These are phyloP conservation scores for Drosophila lacicola DNA, from an alignment of 2,888 invertebrate genomes.

Conservation along the genomic window DNA sequence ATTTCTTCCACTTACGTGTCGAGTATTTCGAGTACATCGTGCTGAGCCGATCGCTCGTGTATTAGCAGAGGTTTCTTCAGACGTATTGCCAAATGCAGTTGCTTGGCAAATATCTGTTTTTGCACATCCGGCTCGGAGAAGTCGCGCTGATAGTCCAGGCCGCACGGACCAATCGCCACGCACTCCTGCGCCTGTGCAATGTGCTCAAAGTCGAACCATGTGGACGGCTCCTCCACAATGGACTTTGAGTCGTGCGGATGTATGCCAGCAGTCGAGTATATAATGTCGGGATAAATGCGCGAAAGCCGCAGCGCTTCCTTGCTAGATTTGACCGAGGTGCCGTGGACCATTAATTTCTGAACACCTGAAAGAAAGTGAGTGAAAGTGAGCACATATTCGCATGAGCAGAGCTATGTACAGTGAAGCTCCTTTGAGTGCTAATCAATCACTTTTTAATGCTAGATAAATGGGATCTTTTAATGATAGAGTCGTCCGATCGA, in stretches of 20 bases:
- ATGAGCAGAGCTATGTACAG: neutral
- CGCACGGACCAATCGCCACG: slow-evolving; percentile 97
- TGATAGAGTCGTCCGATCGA: too few relatives aligned
- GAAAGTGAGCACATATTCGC: slow-evolving; percentile 27
- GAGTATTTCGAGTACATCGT: slow-evolving; percentile 91
- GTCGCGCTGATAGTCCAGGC: slow-evolving; percentile 96
- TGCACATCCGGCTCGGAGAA: slow-evolving; percentile 96
- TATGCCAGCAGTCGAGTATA: slow-evolving; percentile 96
- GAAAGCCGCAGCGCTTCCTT: slow-evolving; percentile 96
- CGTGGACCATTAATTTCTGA: slow-evolving; percentile 97
- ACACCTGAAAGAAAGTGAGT: slow-evolving; percentile 88
- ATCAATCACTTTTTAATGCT: too few relatives aligned
- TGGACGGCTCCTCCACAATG: slow-evolving; percentile 88
- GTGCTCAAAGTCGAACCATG: slow-evolving; percentile 91
- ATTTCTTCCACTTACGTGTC: slow-evolving; percentile 84
- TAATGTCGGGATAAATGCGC: slow-evolving; percentile 94
- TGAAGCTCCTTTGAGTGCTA: neutral
- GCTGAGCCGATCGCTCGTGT: slow-evolving; percentile 96
- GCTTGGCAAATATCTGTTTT: slow-evolving; percentile 93
- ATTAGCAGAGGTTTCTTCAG: slow-evolving; percentile 94
- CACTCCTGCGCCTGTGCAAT: slow-evolving; percentile 94
- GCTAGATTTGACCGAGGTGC: slow-evolving; percentile 94
- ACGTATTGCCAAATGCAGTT: slow-evolving; percentile 93
- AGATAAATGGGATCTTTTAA: too few relatives aligned
- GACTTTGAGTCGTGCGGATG: slow-evolving; percentile 98